phyloP scores from a whole-genome alignment of 2,113 vertebrate species.

The Paracanthobrama guichenoti region DNA sequence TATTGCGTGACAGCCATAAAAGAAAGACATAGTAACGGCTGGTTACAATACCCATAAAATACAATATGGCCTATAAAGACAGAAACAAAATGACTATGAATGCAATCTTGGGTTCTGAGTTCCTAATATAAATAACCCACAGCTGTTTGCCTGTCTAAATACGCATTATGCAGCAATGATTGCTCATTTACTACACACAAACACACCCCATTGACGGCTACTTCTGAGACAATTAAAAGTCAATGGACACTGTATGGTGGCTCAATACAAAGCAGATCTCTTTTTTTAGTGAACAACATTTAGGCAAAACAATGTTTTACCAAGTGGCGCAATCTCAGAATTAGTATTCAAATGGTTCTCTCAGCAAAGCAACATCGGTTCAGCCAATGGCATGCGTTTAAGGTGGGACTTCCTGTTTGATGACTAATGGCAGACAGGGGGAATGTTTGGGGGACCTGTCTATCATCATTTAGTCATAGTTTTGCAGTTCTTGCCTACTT shows the following conservation, averaged over 20 bases:
- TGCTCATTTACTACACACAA: constrained; percentile 15
- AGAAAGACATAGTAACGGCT: background rate
- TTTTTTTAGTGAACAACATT: constrained; percentile 14
- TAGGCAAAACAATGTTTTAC: constrained; percentile 2
- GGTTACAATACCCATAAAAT: constrained; percentile 12
- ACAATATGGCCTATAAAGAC: constrained; percentile 6
- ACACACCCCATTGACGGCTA: background rate
- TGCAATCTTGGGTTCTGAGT: constrained; percentile 34
- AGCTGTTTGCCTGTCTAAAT: constrained; percentile 62
- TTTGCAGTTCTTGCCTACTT: background rate
- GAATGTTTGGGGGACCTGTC: background rate
- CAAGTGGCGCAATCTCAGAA: background rate
- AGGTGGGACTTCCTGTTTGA: background rate
- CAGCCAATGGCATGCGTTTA: background rate
- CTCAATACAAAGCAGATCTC: background rate
- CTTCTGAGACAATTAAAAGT: background rate
- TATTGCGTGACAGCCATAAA: constrained; percentile 9
- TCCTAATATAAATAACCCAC: constrained; percentile 65
- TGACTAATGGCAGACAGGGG: background rate
- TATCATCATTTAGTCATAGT: background rate
- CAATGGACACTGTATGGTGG: background rate
- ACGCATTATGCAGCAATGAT: constrained; percentile 5
- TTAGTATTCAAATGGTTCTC: background rate
- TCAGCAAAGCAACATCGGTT: background rate
- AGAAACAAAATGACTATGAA: background rate